Evolutionary conservation across 1,140 invertebrate species (phyloP).

Genomic region (Muscidifurax raptorellus): DNA sequence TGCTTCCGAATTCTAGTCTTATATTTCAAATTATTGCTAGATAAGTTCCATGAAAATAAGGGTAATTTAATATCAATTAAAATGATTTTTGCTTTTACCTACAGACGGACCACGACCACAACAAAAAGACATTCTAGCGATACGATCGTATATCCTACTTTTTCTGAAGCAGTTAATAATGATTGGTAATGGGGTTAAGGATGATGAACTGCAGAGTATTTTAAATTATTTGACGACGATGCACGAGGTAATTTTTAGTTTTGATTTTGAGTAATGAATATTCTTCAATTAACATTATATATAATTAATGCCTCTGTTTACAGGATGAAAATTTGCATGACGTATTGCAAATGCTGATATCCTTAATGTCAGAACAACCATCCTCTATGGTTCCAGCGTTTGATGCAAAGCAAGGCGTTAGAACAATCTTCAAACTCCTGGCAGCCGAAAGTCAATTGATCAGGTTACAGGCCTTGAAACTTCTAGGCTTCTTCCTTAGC

Average conservation of each 20-base stretch:
- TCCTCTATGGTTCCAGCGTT: conserved; percentile 99
- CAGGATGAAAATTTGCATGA: conserved; percentile 99
- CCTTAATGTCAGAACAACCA: conserved; percentile 98
- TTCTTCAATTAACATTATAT: too few species aligned
- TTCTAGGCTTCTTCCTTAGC: conserved; percentile 96
- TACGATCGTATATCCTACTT: conserved; percentile 95
- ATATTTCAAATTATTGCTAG: too few species aligned
- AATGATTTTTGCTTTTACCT: not conserved
- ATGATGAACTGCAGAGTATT: conserved; percentile 98
- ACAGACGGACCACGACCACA: conserved; percentile 94
- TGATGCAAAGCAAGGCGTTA: conserved; percentile 96
- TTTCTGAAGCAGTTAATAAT: conserved; percentile 98
- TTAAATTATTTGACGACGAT: conserved; percentile 98
- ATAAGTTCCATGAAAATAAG: too few species aligned
- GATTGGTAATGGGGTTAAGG: conserved; percentile 97
- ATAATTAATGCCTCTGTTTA: conserved; percentile 27
- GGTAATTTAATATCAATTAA: too few species aligned
- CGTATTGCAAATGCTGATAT: conserved; percentile 97
- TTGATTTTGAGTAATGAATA: not conserved
- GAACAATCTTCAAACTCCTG: conserved; percentile 97
- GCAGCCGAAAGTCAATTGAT: conserved; percentile 97
- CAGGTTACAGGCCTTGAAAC: conserved; percentile 94
- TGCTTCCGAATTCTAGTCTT: too few species aligned
- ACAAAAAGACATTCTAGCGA: conserved; percentile 94
- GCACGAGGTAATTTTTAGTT: conserved; percentile 84